Evolutionary conservation across 2,113 vertebrate genomes (phyloP).

Genomic region (Brachionichthys hirsutus): DNA sequence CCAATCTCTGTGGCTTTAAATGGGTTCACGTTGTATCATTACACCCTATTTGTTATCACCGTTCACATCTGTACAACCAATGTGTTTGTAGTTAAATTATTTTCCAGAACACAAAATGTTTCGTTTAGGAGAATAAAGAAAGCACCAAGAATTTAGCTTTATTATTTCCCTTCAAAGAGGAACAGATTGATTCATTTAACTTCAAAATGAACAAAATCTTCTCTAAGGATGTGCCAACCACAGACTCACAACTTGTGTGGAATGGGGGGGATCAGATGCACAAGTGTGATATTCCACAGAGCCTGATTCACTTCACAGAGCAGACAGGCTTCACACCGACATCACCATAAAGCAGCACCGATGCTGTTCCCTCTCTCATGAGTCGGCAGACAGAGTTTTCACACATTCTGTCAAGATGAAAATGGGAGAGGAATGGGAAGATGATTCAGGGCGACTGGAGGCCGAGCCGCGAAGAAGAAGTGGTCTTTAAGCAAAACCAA

Average conservation of each 20-base stretch:
- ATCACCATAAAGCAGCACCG: constrained; percentile 3
- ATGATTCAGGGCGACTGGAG: not conserved
- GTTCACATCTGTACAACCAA: no score
- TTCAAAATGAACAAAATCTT: no score
- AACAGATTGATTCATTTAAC: not conserved
- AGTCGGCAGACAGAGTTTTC: constrained; percentile 31
- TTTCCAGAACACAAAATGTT: no score
- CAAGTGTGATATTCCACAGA: constrained; percentile 41
- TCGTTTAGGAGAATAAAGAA: no score
- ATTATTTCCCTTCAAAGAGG: not conserved
- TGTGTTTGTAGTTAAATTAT: no score
- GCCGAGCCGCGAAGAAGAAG: not conserved
- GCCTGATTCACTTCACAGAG: constrained; percentile 29
- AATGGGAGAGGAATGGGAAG: not conserved
- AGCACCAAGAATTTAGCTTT: no score
- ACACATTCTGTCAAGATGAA: constrained; percentile 15
- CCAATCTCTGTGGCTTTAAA: no score
- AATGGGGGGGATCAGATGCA: not conserved
- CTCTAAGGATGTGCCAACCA: no score
- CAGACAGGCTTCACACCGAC: not conserved
- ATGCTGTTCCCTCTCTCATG: constrained; percentile 1
- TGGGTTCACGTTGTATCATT: no score
- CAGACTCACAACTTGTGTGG: no score
- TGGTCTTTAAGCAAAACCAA: not conserved
- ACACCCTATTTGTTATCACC: no score